Percentiles rank a stretch among this genome's conserved stretches.
These are phyloP conservation scores for Octodon degus DNA, from an alignment of 2,113 vertebrate genomes.

Conservation along the genomic window DNA sequence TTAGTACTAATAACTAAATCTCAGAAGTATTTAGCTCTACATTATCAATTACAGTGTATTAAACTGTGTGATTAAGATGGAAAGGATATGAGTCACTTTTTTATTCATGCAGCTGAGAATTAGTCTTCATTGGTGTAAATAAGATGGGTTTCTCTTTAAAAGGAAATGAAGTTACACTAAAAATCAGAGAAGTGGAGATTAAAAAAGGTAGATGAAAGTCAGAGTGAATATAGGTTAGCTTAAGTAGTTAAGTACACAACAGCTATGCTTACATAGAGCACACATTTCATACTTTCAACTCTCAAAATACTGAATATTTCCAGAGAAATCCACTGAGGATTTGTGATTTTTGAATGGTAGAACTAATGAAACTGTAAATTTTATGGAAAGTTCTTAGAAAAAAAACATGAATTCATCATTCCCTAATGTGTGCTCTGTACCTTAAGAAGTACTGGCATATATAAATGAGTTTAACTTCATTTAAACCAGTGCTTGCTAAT, in stretches of 20 bases:
- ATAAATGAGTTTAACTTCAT: conserved; percentile 1
- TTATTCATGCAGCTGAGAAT: neutral
- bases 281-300: neutral
- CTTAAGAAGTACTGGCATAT: neutral
- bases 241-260: neutral
- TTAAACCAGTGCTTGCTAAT: conserved; percentile 26
- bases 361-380: neutral
- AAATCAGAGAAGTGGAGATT: neutral
- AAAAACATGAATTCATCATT: conserved; percentile 55
- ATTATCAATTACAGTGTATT: neutral
- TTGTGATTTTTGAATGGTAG: neutral
- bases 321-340: neutral
- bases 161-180: neutral
- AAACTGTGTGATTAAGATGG: conserved; percentile 34
- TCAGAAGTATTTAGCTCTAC: conserved; percentile 4
- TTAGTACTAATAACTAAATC: neutral
- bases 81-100: neutral
- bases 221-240: neutral
- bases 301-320: neutral
- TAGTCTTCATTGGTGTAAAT: neutral
- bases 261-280: neutral
- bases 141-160: conserved; percentile 27
- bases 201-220: neutral
- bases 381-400: neutral
- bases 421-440: neutral